Percentiles rank a stretch among this genome's conserved stretches.
Evolutionary conservation across 2,888 invertebrate genomes (phyloP).

Genomic region (Mythimna ferrago): DNA sequence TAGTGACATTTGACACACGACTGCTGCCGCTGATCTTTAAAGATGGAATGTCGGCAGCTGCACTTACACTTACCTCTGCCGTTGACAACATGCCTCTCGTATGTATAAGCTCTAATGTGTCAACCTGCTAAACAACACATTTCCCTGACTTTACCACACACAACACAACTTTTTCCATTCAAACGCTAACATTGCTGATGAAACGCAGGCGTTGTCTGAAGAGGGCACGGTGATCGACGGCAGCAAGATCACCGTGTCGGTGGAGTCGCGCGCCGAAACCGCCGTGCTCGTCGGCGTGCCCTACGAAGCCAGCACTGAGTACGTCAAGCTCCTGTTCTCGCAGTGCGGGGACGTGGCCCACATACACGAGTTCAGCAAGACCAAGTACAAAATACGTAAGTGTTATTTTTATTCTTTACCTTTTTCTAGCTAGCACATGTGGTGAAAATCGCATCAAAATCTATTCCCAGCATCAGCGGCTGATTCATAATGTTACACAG

Average conservation of each 20-base stretch:
- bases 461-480: too few species aligned
- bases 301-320: slow-evolving; percentile 86
- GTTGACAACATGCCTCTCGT: too few species aligned
- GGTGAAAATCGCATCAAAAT: neutral
- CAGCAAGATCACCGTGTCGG: slow-evolving; percentile 79
- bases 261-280: slow-evolving; percentile 87
- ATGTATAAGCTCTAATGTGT: neutral
- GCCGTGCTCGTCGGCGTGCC: slow-evolving; percentile 89
- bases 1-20: too few species aligned
- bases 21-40: too few species aligned
- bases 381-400: slow-evolving; percentile 89
- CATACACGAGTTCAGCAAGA: slow-evolving; percentile 90
- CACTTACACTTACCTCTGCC: too few species aligned
- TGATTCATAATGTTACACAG: too few species aligned
- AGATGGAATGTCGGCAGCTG: too few species aligned
- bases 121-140: neutral
- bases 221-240: slow-evolving; percentile 84
- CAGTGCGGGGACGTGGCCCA: slow-evolving; percentile 88
- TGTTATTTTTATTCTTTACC: slow-evolving; percentile 33
- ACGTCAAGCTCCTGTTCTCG: slow-evolving; percentile 84
- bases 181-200: slow-evolving; percentile 8
- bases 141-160: slow-evolving; percentile 1
- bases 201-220: slow-evolving; percentile 82
- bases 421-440: neutral
- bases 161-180: neutral